Base-by-base conservation (phyloP, 2,797 vertebrate genomes). In the Hybognathus amarus region DNA sequence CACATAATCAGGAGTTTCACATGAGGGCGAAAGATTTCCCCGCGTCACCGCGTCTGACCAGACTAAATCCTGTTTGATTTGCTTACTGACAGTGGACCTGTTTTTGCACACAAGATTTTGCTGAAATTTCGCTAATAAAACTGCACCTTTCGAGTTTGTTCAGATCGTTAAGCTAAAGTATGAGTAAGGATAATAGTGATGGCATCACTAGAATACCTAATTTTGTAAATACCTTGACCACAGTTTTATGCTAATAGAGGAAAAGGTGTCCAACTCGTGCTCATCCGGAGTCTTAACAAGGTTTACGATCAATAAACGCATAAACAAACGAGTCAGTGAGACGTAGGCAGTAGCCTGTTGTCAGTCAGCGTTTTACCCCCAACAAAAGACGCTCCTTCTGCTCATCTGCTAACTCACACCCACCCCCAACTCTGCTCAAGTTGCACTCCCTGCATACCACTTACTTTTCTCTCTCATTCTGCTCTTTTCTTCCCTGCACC, bases 251-350 rank as follows among this genome's bases (percentile, higher is more conserved):
- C 88, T 91, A 90, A 91, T 87, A 79, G 90, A 90, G 78, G 89
- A 90, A 69, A 90, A 47, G 50, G 81, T 88, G 83, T 66, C 38
- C 9, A 38, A 77, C 30, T 82, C 69, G 50, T 63, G 54, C n/a
- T 87, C 86, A 87, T 84, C 86, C 82, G 79, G 36, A 74, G 80
- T 87, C 86, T 63, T 82, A 90, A 89, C 86, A 59, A 78, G 82
- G 54, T 67, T 83, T 82, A 89, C 80, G 86, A 92, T 92, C 91
- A 89, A 91, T 92, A 86, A 64, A 89, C 85, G 78, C 45, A 84
- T 80, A 80, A 90, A 88, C 90, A 92, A 91, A 82, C 89, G 89
- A 89, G 91, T 91, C 89, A 89, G 74, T 83, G 79, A 84, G 84
- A 78, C 54, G 40, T 52, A 82, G 63, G 86, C 79, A 90, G 79